Evolutionary conservation across 64 coral and sea anemone species (phyloP), one percentile per base, ranked within the genome.

Genomic region (Stichodactyla mertensii): DNA sequence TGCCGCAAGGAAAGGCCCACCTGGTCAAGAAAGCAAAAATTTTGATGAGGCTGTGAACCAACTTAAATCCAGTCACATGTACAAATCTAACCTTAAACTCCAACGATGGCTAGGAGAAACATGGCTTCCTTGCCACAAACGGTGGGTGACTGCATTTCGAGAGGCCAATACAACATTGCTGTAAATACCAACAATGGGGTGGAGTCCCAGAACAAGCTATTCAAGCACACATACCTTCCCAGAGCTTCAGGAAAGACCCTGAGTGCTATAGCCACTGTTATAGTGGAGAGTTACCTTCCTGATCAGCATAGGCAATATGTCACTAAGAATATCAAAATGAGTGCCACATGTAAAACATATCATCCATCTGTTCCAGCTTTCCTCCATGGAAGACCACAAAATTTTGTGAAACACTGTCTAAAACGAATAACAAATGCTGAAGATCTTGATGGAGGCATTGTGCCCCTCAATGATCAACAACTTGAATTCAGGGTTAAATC

Each of bases 391-490:
- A 22, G 61, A 52, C 84, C 84, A 66, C 84, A 22, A 36, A 31
- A 5, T 7, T 86, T 86, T 86, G 61, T 86, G 5, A 86, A 67
- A n/a, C 84, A 86, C 51, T 86, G 9, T 86, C 57, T 86, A 12
- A 12, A 5, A 4, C 5, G 59, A 52, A 64, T 27, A 45, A 9
- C 57, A 10, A 71, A 71, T 71, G 67, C 67, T 71, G 67, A 71
- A 27, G 67, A 71, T 7, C 24, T 71, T 10, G 67, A 71, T 36
- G 31, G 31, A 7, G 67, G 67, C 67, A 71, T 7, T 71, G 67
- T 71, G 7, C 11, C 19, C 19, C 57, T 52, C 6, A 27, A 86
- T 23, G 61, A 66, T 86, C 56, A 61, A 61, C 19, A 1, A 86
- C 4, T 86, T 66, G 36, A 24, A 18, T 86, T 86, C 52, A 31